Base-by-base conservation (phyloP, 2,888 invertebrate genomes). In the Dione vanillae region DNA sequence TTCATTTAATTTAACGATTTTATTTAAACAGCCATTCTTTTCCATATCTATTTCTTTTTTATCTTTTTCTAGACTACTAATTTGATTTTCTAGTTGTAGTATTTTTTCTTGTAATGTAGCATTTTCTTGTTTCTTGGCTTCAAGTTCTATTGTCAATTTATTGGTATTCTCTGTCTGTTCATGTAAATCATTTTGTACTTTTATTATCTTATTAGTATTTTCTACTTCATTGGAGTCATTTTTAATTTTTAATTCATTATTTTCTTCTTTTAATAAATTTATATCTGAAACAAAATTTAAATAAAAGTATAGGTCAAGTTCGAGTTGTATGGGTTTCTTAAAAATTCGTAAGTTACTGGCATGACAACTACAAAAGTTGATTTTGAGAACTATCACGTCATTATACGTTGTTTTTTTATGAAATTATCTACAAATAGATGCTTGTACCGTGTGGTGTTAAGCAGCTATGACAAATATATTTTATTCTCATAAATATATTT, bases 221-320 rank as follows among this genome's bases (percentile, higher is more conserved):
- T 77, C 76, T 37, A 61, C 65, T 72, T 78, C 76, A 20, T 69
- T 65, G 3, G 65, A 45, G n/a, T 79, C 77, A 71, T 82, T 82
- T 74, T 82, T 78, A 49, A 74, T 76, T 78, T 85, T 80, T 49
- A 82, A 77, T 56, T 81, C 72, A 47, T 79, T 74, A 70, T 79
- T 82, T 40, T 77, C 74, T 70, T 78, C 80, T 75, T 82, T 79
- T 37, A 82, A 72, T 40, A 56, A 43, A 41, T 74, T 71, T 40
- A 83, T 16, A 71, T 82, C 88, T 88, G 67, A 62, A 83, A 81
- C 10, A 71, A 40, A 66, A 54, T 41, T 37, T 37, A 37, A n/a
- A n/a, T n/a, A n/a, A n/a, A n/a, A n/a, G n/a, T n/a, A n/a, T n/a
- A n/a, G n/a, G n/a, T n/a, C n/a, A n/a, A n/a, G n/a, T n/a, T n/a